Base-by-base conservation (phyloP, 2,113 vertebrate species). In the Cyprinodon variegatus region DNA sequence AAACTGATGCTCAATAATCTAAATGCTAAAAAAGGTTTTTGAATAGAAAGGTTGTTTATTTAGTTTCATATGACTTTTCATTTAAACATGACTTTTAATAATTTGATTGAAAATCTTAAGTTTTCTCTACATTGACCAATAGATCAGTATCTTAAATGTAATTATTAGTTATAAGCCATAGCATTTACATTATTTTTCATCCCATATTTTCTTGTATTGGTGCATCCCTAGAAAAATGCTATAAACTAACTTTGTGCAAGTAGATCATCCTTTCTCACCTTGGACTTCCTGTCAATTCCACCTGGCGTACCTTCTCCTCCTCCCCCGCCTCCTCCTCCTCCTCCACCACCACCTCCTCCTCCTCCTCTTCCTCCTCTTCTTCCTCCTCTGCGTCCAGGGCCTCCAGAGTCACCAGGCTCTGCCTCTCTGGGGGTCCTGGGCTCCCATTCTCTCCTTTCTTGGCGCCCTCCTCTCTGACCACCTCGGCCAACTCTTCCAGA, bases 261-360 rank as follows among this genome's bases (percentile, higher is more conserved):
- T 40, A 22, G 1, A 13, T 15, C n/a, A 50, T 37, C 36, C 29
- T 3, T 12, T 72, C 78, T 74, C 29, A 94, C 94, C 90, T 94
- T 94, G 8, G 94, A 94, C 68, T 95, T 95, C 68, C 89, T 90
- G 89, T 95, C 94, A 1, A 72, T 48, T 10, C 88, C 92, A 12
- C 83, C 80, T 38, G 85, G 87, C 66, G 85, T 81, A 46, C 68
- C 84, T 14, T 72, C 80, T 53, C 62, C 70, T 37, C 50, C 61
- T 6, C 46, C 63, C 22, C n/a, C 70, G 8, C 50, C 74, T 22
- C 60, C 65, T 11, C 76, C 61, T 1, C 50, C 50, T 13, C 57
- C 65, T 41, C 70, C 78, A 20, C 62, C 81, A 13, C 43, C 74
- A 15, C 61, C 70, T 11, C 57, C 76, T 39, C 74, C 79, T 36